A percentile compares a stretch with the other conserved stretches of the same genome.
These are phyloP conservation scores for Aphodius sticticus DNA, from an alignment of 2,888 invertebrate species.

Conservation along the genomic window DNA sequence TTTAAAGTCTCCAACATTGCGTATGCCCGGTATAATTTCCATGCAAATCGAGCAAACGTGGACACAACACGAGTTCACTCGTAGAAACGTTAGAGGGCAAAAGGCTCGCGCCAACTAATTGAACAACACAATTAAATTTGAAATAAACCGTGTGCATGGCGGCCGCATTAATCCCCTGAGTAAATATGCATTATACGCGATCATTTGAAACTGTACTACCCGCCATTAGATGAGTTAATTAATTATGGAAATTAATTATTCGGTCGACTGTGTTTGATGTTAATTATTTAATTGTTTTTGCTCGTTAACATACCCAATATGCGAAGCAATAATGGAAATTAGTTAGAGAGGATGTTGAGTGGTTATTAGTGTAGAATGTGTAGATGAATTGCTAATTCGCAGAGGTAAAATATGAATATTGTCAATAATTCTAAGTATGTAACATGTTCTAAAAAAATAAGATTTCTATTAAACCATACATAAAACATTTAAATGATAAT, in stretches of 20 bases:
- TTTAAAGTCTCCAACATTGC: conserved; percentile 19
- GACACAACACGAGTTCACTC: background rate
- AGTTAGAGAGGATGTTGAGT: background rate
- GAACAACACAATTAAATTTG: conserved; percentile 25
- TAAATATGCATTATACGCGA: conserved; percentile 18
- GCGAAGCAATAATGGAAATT: background rate
- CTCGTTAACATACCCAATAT: background rate
- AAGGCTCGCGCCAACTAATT: conserved; percentile 20
- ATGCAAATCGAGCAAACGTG: conserved; percentile 20
- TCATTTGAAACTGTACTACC: conserved; percentile 6
- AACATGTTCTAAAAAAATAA: no score
- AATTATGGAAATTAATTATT: conserved; percentile 4
- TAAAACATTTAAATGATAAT: no score
- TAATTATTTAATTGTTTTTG: conserved; percentile 25
- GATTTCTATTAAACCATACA: no score
- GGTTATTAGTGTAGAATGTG: background rate
- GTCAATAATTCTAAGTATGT: no score
- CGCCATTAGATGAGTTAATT: background rate
- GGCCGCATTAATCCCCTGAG: conserved; percentile 21
- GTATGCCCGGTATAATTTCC: conserved; percentile 19
- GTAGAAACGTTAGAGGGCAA: conserved; percentile 5
- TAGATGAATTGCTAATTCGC: background rate
- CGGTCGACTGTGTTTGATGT: conserved; percentile 14
- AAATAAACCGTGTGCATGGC: conserved; percentile 18
- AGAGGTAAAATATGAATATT: no score